Evolutionary conservation across 2,797 vertebrate species (phyloP), one percentile per base, ranked within the genome.

Genomic region (Melanitta fusca): DNA sequence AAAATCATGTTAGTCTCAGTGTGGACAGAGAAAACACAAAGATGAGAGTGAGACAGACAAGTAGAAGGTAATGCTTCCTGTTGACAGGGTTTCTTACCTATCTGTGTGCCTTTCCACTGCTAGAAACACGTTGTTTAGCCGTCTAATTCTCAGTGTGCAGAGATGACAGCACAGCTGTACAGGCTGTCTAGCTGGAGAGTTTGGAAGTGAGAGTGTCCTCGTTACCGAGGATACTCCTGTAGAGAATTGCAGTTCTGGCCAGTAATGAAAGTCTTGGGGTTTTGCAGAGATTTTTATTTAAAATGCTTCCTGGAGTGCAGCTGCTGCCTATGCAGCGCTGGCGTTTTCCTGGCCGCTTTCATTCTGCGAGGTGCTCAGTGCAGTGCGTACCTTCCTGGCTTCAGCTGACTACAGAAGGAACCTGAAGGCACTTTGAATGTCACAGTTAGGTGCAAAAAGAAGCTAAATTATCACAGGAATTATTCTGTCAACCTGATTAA

Each of bases 401-500:
- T 36, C 3, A 3, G 2, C 9, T 49, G 69, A 27, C 66, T 57
- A 1, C 28, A 43, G 45, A 21, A 56, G 65, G 45, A 36, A 49
- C 4, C 34, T 8, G 27, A 6, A 34, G 8, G 21, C 18, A 1
- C 0, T 0, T 1, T 11, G 58, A 38, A 56, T 49, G 18, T 77
- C 75, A 13, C 77, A 49, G 73, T 21, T 11, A 20, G 49, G 47
- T 80, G 43, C 32, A 65, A 41, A 68, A 53, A 24, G 18, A 36
- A 72, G 20, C 58, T 68, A 27, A 56, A 53, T 36, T 57, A 18
- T 7, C 36, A 60, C 25, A 13, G 1, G 14, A 64, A 47, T 85
- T 53, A n/a, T 9, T 88, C 80, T 71, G 13, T 30, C 38, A 28
- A 5, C 17, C 41, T 61, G 27, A 38, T 22, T 43, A 28, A 47